A percentile compares a stretch with the other conserved stretches of the same genome.
Conservation (phyloP, 2,113 vertebrate genomes). For the Platycercus adscitus region DNA sequence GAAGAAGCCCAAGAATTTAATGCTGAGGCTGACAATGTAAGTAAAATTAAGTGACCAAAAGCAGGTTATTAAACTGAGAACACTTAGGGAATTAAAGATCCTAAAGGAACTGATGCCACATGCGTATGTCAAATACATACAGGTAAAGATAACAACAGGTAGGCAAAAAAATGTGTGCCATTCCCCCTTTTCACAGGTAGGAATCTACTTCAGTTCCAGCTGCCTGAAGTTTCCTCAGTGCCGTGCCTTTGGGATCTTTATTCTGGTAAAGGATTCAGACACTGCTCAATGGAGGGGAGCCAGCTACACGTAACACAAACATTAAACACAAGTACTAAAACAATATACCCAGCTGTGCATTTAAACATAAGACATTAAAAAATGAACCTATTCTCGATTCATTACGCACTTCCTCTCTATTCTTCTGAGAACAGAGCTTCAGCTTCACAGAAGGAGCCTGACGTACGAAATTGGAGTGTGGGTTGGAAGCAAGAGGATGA, state of each 20-base stretch:
- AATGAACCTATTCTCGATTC: background rate
- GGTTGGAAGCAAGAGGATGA: slow-evolving; percentile 45
- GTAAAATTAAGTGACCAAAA: background rate
- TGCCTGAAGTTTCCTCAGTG: background rate
- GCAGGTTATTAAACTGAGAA: background rate
- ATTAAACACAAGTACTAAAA: background rate
- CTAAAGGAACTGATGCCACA: background rate
- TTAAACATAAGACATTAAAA: background rate
- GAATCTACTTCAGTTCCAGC: background rate
- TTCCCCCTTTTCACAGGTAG: background rate
- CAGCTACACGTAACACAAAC: background rate
- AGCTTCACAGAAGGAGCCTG: slow-evolving; percentile 30
- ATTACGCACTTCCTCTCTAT: background rate
- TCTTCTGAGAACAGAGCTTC: slow-evolving; percentile 4
- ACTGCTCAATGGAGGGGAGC: background rate
- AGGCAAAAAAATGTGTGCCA: background rate
- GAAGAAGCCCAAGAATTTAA: background rate
- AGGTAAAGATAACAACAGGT: background rate
- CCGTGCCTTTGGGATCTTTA: background rate
- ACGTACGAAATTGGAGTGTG: slow-evolving; percentile 50
- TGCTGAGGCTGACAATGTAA: background rate
- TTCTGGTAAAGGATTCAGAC: background rate
- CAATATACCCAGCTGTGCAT: background rate
- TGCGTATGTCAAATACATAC: background rate
- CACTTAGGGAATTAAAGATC: background rate